Evolutionary conservation across 2,888 invertebrate species (phyloP), one percentile per base, ranked within the genome.

Genomic region (Chymomyza procnemis): DNA sequence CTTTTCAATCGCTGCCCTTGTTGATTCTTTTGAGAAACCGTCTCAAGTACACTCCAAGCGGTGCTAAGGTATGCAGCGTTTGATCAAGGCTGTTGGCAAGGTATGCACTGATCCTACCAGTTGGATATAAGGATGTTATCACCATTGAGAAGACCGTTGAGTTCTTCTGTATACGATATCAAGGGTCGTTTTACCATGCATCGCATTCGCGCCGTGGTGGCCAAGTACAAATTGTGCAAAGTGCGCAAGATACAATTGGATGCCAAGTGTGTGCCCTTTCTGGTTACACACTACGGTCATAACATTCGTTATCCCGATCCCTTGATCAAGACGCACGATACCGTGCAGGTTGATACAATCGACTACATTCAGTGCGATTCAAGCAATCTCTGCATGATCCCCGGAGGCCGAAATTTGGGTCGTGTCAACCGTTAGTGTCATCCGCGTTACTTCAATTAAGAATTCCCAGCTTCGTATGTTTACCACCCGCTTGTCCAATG

Each of bases 41-140:
- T 80, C 93, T 99, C 76, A 99, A 99, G 94, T 99, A 99, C 92
- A 99, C 99, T 55, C 93, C 99, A 78, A 99, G 98, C 71, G 97
- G 97, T 82, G 95, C 95, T 85, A 99, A 99, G 92, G 99, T 98
- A 99, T 97, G 95, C 99, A 99, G 92, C 94, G 99, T 69, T 93
- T 99, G 68, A 97, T 99, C 90, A 99, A 98, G 92, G 97, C 99
- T 74, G 99, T 99, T 90, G 98, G 98, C 78, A 99, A 98, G 93
- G 96, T 99, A 64, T 94, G 99, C 87, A 99, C 99, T 22, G 99
- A 99, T 89, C 95, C 97, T 71, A 99, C 99, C 99, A 64, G 95
- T 99, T 89, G 99, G 99, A 69, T 99, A 98, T 91, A 99, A 99
- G 99, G 99, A 99, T 96, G 99, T 99, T 71, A 95, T 99, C 77